Percentiles rank a stretch among this genome's conserved stretches.
Conservation (phyloP, 1,140 invertebrate genomes). For the Drosophila truncata region DNA sequence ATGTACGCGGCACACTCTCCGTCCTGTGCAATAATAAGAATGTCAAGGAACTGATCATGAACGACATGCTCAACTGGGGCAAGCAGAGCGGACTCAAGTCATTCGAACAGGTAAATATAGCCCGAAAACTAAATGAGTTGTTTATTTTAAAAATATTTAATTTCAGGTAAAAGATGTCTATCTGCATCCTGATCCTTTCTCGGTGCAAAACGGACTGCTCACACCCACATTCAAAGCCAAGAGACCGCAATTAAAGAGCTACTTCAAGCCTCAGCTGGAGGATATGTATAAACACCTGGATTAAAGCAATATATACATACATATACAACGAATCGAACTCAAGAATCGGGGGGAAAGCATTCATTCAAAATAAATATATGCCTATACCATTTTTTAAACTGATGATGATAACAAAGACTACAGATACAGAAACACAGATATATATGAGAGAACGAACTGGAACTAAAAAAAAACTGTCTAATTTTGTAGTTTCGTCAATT, state of each 20-base stretch:
- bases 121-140: background rate
- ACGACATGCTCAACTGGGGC: conserved; percentile 95
- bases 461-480: conserved; percentile 23
- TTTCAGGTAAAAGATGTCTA: conserved; percentile 97
- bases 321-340: conserved; percentile 56
- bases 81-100: conserved; percentile 96
- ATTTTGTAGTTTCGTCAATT: conserved; percentile 80
- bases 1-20: conserved; percentile 93
- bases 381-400: conserved; percentile 54
- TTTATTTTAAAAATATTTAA: background rate
- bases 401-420: conserved; percentile 71
- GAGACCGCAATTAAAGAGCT: conserved; percentile 94
- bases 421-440: conserved; percentile 57
- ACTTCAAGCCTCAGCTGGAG: conserved; percentile 95
- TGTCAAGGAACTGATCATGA: conserved; percentile 95
- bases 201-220: conserved; percentile 97
- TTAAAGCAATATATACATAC: conserved; percentile 60
- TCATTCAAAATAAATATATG: conserved; percentile 51
- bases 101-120: conserved; percentile 95
- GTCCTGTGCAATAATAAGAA: conserved; percentile 94
- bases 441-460: conserved; percentile 44
- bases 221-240: conserved; percentile 99
- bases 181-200: conserved; percentile 96
- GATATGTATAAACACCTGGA: conserved; percentile 92
- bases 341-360: conserved; percentile 58